Evolutionary conservation across 2,113 vertebrate genomes (phyloP).

Genomic region (Shinisaurus crocodilurus): DNA sequence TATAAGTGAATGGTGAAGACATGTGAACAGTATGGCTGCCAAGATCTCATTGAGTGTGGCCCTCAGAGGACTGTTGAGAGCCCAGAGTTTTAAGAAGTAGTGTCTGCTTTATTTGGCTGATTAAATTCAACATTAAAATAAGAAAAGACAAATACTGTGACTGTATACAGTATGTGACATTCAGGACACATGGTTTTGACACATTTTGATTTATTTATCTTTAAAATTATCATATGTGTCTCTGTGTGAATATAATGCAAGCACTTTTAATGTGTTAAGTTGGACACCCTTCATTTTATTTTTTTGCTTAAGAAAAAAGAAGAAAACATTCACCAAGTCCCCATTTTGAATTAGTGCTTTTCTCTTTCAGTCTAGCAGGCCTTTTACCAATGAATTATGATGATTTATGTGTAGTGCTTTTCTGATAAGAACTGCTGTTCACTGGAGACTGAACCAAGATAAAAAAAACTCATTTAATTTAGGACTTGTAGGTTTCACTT

Average conservation of each 20-base stretch:
- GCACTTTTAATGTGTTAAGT: background rate
- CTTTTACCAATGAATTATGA: slow-evolving; percentile 45
- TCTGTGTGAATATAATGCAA: background rate
- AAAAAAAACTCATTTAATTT: slow-evolving; percentile 59
- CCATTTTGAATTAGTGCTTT: slow-evolving; percentile 27
- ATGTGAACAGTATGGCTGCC: background rate
- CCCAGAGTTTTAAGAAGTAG: background rate
- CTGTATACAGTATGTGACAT: background rate
- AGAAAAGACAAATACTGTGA: background rate
- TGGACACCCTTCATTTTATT: background rate
- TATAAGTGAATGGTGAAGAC: background rate
- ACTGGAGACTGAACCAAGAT: slow-evolving; percentile 44
- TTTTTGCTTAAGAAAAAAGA: background rate
- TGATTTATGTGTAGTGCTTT: slow-evolving; percentile 56
- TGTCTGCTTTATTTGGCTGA: background rate
- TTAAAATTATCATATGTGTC: slow-evolving; percentile 5
- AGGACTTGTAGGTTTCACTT: slow-evolving; percentile 16
- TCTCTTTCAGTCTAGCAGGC: background rate
- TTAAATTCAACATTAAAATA: background rate
- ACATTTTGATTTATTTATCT: background rate
- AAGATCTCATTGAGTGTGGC: background rate
- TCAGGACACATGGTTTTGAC: background rate
- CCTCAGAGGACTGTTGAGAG: background rate
- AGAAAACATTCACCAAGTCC: slow-evolving; percentile 21
- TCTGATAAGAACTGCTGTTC: slow-evolving; percentile 42